Percentiles rank a stretch among this genome's conserved stretches.
These are phyloP conservation scores for Enteromius anoplus DNA, from an alignment of 2,797 vertebrate genomes.

Conservation along the genomic window DNA sequence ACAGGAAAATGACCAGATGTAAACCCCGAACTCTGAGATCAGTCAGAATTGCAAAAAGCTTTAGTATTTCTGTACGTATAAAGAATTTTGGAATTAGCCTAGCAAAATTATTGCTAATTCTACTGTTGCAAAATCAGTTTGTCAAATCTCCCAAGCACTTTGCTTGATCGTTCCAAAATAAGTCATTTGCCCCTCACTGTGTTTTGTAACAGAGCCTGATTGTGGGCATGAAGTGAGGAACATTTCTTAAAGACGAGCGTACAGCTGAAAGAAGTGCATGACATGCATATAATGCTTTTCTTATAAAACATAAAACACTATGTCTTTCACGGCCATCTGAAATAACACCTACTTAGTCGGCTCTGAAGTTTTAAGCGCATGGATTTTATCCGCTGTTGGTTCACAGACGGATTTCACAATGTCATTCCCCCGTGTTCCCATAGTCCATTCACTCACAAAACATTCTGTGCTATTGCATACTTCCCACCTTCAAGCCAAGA, in stretches of 20 bases:
- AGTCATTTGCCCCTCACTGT: neutral
- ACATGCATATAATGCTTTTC: neutral
- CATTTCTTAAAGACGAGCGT: neutral
- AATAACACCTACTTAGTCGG: neutral
- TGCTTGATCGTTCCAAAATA: neutral
- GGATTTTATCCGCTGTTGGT: slow-evolving; percentile 56
- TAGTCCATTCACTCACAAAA: slow-evolving; percentile 24
- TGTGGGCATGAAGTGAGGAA: neutral
- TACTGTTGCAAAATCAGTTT: neutral
- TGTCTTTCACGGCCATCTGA: neutral
- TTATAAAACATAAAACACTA: neutral
- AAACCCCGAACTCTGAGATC: neutral
- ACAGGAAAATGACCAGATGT: neutral
- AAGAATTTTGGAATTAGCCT: neutral
- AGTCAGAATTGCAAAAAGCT: neutral
- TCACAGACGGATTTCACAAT: slow-evolving; percentile 50
- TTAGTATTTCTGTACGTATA: neutral
- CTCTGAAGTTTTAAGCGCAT: neutral
- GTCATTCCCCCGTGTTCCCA: slow-evolving; percentile 54
- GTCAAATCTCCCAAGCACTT: neutral
- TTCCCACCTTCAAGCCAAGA: slow-evolving; percentile 21
- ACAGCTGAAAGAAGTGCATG: neutral
- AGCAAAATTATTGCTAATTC: too few species aligned
- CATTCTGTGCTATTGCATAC: slow-evolving; percentile 5
- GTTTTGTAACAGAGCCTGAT: neutral